Base-by-base conservation (phyloP, 2,888 invertebrate genomes). In the Metalampra italica region DNA sequence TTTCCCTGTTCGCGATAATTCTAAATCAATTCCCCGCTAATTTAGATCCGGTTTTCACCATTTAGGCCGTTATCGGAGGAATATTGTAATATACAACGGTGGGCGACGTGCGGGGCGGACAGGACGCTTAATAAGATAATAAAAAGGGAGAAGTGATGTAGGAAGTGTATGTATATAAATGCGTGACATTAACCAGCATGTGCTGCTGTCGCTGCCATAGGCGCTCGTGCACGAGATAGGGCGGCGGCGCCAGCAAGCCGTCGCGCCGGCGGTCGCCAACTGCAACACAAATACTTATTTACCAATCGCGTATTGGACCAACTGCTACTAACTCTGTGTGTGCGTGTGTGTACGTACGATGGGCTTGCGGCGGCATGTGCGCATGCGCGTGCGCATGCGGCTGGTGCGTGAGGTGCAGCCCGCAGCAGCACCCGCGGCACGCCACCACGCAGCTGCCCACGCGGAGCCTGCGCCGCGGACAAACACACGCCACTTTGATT, bases 141-240 rank as follows among this genome's bases (percentile, higher is more conserved):
- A n/a, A n/a, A n/a, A n/a, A n/a, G n/a, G n/a, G n/a, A n/a, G n/a
- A n/a, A n/a, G n/a, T n/a, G n/a, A n/a, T n/a, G n/a, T n/a, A n/a
- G n/a, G 22, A 22, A 22, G 22, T 22, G 22, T 22, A 22, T 22
- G 22, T 22, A 5, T 22, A 22, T 22, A 22, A 22, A 22, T 2
- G 2, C 5, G 5, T 22, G 22, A 9, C 5, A 15, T 59, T 64
- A 64, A 86, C 90, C 73, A 91, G 87, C 75, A 91, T 91, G 50
- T 93, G 92, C 62, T 95, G 94, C 62, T 95, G 95, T 0, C 92
- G 90, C 54, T 93, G 91, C 94, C 94, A 94, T 39, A 95, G 79
- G 52, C 93, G 90, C 66, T 94, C 94, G 74, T 95, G 95, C 7
- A 94, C 91, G 7, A 94, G 91, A 80, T 94, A 93, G 41, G 94